Evolutionary conservation across 2,113 vertebrate species (phyloP).

Genomic region (Neotragus pygmaeus): DNA sequence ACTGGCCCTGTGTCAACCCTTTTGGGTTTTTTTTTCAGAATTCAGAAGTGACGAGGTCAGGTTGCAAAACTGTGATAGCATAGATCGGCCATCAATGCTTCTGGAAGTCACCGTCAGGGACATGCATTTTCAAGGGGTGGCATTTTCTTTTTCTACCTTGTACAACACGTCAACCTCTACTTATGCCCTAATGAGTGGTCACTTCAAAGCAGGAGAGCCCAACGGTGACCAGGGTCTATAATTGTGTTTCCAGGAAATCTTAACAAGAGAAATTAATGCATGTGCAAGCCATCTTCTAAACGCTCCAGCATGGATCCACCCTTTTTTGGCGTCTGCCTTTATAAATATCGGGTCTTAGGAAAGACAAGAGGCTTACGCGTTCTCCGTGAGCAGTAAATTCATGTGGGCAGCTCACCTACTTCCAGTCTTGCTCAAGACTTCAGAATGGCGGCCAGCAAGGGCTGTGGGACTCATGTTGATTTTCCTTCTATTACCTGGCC

Average conservation of each 20-base stretch:
- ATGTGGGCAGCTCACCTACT: background rate
- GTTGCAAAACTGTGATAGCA: background rate
- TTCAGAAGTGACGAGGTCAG: background rate
- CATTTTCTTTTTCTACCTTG: background rate
- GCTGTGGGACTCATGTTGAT: background rate
- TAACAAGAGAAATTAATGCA: background rate
- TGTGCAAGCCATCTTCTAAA: no score
- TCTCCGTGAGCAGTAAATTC: background rate
- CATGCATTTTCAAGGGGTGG: background rate
- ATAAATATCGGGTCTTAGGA: background rate
- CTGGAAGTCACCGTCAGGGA: fast-evolving
- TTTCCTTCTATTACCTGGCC: background rate
- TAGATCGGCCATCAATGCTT: fast-evolving
- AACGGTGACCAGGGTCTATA: background rate
- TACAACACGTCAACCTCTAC: background rate
- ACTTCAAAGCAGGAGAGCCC: background rate
- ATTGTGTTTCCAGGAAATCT: background rate
- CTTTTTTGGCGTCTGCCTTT: background rate
- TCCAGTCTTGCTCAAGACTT: background rate
- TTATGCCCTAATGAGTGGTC: background rate
- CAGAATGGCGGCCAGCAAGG: background rate
- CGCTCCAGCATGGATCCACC: fast-evolving
- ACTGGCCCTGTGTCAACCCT: fast-evolving
- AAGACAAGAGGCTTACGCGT: background rate
- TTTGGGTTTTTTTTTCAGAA: background rate